A percentile compares a stretch with the other conserved stretches of the same genome.
Evolutionary conservation across 1,140 invertebrate species (phyloP).

Genomic region (Potamilus streckersoni): DNA sequence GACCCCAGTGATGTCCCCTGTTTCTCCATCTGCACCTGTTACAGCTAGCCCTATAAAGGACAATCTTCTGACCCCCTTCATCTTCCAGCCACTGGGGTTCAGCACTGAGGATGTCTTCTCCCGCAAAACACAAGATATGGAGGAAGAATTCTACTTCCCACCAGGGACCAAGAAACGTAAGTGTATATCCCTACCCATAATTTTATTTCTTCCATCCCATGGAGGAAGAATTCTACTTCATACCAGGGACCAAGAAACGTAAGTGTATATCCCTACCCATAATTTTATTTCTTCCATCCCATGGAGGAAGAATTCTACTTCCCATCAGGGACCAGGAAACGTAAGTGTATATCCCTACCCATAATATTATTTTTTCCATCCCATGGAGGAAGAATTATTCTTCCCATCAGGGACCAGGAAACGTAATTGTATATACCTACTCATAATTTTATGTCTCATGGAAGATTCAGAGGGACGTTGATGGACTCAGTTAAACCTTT

Average conservation of each 20-base stretch:
- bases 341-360: constrained; percentile 60
- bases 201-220: not conserved
- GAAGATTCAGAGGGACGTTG: not conserved
- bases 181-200: not conserved
- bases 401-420: no score
- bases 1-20: no score
- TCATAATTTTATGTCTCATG: no score
- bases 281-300: not conserved
- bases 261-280: constrained; percentile 1
- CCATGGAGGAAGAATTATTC: constrained; percentile 74
- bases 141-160: constrained; percentile 86
- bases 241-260: constrained; percentile 86
- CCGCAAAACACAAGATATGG: constrained; percentile 71
- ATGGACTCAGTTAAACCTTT: not conserved
- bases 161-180: constrained; percentile 84
- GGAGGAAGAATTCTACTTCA: constrained; percentile 80
- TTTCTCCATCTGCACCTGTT: no score
- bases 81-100: constrained; percentile 18
- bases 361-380: not conserved
- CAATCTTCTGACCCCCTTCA: no score
- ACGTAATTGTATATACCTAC: no score
- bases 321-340: constrained; percentile 86
- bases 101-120: constrained; percentile 32
- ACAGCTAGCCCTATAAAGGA: no score
- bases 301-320: constrained; percentile 78